phyloP scores from a whole-genome alignment of 2,113 vertebrate species.

The Nipponia nippon region DNA sequence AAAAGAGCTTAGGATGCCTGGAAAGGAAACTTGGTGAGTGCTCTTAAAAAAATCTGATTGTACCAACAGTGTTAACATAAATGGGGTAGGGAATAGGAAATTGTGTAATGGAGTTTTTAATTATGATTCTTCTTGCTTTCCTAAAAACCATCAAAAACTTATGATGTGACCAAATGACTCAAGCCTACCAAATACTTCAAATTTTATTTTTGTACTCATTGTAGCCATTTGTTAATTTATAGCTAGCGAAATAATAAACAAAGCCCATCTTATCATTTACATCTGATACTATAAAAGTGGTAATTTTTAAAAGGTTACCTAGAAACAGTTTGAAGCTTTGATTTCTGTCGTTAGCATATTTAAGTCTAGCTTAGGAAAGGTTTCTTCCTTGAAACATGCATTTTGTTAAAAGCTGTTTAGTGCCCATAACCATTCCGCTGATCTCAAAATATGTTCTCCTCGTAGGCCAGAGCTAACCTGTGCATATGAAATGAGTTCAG shows the following conservation, averaged over 20 bases:
- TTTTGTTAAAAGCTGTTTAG: constrained; percentile 72
- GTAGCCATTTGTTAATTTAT: not conserved
- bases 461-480: constrained; percentile 71
- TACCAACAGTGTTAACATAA: not conserved
- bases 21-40: not conserved
- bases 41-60: not conserved
- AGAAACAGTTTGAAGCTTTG: constrained; percentile 16
- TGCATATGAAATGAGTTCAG: constrained; percentile 72
- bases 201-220: not conserved
- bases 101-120: not conserved
- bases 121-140: not conserved
- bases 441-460: constrained; percentile 68
- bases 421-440: constrained; percentile 71
- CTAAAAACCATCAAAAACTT: not conserved
- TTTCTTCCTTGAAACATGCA: constrained; percentile 50
- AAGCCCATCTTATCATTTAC: not conserved
- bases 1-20: not conserved
- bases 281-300: not conserved
- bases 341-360: constrained; percentile 62
- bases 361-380: constrained; percentile 54
- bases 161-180: not conserved
- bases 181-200: not conserved
- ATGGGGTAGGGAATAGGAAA: not conserved
- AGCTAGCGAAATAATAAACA: constrained; percentile 10
- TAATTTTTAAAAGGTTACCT: constrained; percentile 59